phyloP scores from a whole-genome alignment of 1,140 invertebrate genomes.

The Cepaea nemoralis region DNA sequence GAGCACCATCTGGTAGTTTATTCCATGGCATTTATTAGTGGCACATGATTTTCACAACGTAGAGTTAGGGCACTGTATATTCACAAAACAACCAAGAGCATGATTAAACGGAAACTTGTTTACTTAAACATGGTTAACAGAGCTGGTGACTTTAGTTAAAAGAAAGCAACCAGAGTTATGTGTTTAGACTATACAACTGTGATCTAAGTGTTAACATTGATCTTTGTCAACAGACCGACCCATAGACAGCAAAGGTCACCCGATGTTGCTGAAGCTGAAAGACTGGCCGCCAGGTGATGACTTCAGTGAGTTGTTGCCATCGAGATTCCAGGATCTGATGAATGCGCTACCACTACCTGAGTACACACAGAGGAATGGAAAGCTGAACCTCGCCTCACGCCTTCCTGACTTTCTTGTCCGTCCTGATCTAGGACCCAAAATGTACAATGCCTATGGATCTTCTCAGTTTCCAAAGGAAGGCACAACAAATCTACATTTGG shows the following conservation, averaged over 20 bases:
- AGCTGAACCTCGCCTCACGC: constrained; percentile 88
- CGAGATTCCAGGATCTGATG: constrained; percentile 93
- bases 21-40: too few relatives aligned
- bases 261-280: constrained; percentile 92
- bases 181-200: too few relatives aligned
- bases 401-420: constrained; percentile 93
- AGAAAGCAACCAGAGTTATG: too few relatives aligned
- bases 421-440: constrained; percentile 96
- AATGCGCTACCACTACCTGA: constrained; percentile 88
- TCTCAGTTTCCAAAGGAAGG: constrained; percentile 77
- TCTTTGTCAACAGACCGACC: constrained; percentile 76
- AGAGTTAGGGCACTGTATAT: too few relatives aligned
- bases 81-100: too few relatives aligned
- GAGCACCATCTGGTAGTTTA: too few relatives aligned
- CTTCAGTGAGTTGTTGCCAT: constrained; percentile 88
- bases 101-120: too few relatives aligned
- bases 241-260: constrained; percentile 82
- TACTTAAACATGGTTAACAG: too few relatives aligned
- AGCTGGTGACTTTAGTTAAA: too few relatives aligned
- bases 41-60: too few relatives aligned
- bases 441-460: constrained; percentile 96
- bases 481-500: constrained; percentile 96
- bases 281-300: constrained; percentile 92
- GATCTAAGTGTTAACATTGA: neutral
- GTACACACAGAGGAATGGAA: constrained; percentile 90